Percentiles rank a stretch among this genome's conserved stretches.
Conservation (phyloP, 1,140 invertebrate species). For the Camponotus pennsylvanicus region DNA sequence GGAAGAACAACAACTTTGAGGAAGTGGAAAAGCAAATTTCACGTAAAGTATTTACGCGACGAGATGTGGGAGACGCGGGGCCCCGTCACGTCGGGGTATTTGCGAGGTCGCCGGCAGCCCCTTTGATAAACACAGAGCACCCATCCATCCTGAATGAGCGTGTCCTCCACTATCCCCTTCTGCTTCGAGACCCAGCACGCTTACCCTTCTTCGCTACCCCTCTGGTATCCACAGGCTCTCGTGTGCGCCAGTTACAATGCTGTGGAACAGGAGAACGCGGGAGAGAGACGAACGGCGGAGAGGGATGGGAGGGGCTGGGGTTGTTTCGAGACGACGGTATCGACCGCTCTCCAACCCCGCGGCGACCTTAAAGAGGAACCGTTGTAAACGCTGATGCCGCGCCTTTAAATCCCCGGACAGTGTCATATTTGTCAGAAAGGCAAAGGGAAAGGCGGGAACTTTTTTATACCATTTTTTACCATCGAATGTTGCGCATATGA, state of each 20-base stretch:
- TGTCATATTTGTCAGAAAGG: not conserved
- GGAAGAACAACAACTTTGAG: not conserved
- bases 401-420: constrained; percentile 57
- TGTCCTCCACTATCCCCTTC: constrained; percentile 39
- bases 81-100: constrained; percentile 49
- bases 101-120: constrained; percentile 69
- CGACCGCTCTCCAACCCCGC: constrained; percentile 73
- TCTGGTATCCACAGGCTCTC: constrained; percentile 51
- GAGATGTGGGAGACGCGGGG: constrained; percentile 25
- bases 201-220: constrained; percentile 33
- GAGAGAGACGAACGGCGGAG: constrained; percentile 51
- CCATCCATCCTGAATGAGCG: constrained; percentile 61
- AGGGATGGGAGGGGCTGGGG: constrained; percentile 64
- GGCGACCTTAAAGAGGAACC: constrained; percentile 79
- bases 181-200: constrained; percentile 12
- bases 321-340: constrained; percentile 82
- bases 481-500: not conserved
- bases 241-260: constrained; percentile 67
- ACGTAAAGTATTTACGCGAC: constrained; percentile 43
- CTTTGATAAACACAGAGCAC: constrained; percentile 69
- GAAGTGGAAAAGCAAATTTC: constrained; percentile 48
- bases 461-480: constrained; percentile 3
- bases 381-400: constrained; percentile 56
- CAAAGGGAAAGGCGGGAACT: not conserved
- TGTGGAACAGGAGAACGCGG: constrained; percentile 45